Base-by-base conservation (phyloP, 2,113 vertebrate species). In the Actinemys pallida region DNA sequence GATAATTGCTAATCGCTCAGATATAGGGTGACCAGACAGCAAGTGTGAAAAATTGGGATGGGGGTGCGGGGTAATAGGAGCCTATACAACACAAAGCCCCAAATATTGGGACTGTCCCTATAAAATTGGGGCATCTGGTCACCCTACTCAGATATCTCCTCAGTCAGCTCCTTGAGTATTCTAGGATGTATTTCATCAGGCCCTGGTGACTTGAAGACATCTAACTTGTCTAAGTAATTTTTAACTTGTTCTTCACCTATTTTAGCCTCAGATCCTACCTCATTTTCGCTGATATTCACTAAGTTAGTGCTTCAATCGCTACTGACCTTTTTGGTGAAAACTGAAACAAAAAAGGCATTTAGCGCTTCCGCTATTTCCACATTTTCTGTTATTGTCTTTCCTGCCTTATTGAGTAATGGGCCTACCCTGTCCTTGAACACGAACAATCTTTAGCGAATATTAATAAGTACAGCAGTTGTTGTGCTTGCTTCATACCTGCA, bases 401-500 rank as follows among this genome's bases (percentile, higher is more conserved):
- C 53, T 17, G 3, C 29, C 62, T 16, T 35, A 35, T 2, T 69
- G 31, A 65, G 62, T 65, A 65, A 65, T 35, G 16, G 65, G 8
- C 65, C 62, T n/a, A 19, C 17, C 27, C 4, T 69, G 35, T 69
- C 35, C 35, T 20, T 69, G 35, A 69, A 69, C 17, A 69, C 19
- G 88, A 62, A 79, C 24, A 27, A 16, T 45, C n/a, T 24, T 69
- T 69, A n/a, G 17, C 14, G 4, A 69, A 17, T 69, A 69, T 69
- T n/a, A 69, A n/a, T 69, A 69, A 69, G 62, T 27, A 31, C 50
- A 83, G n/a, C 54, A 59, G 6, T 81, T 53, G 42, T 52, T 85
- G 6, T 35, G 80, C 85, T 88, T 20, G 31, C 56, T 45, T 47
- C 5, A 31, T 97, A 99, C 99, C 98, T 99, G 99, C n/a, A 99